A percentile compares a stretch with the other conserved stretches of the same genome.
Conservation (phyloP, 2,797 vertebrate species). For the Brachymystax lenok region DNA sequence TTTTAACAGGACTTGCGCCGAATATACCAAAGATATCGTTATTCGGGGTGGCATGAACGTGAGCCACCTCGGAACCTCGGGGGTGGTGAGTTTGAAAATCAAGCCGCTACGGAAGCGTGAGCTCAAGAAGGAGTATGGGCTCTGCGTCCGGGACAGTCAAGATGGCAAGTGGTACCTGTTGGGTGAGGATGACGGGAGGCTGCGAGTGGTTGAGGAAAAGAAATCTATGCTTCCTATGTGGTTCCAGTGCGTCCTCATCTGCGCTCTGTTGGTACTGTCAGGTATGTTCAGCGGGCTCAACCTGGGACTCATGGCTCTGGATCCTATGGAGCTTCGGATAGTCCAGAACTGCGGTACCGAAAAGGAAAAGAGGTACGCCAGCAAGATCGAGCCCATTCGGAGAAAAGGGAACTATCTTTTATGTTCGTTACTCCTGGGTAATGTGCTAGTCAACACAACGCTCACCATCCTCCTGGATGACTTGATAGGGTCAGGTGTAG, state of each 20-base stretch:
- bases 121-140: constrained; percentile 78
- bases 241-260: constrained; percentile 85
- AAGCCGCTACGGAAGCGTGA: constrained; percentile 88
- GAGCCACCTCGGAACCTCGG: constrained; percentile 78
- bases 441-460: constrained; percentile 95
- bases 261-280: constrained; percentile 82
- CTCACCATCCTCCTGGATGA: constrained; percentile 95
- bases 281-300: constrained; percentile 98
- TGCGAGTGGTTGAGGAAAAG: constrained; percentile 86
- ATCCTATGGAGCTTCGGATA: constrained; percentile 96
- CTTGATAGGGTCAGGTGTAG: constrained; percentile 86
- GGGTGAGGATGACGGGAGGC: constrained; percentile 71
- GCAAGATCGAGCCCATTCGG: constrained; percentile 91
- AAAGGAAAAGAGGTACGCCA: constrained; percentile 88
- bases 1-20: constrained; percentile 75
- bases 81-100: constrained; percentile 76
- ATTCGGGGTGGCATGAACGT: constrained; percentile 62
- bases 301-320: constrained; percentile 93
- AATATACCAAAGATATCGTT: constrained; percentile 80
- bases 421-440: constrained; percentile 91
- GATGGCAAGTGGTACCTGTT: constrained; percentile 79
- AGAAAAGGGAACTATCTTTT: constrained; percentile 93
- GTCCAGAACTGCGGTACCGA: constrained; percentile 94
- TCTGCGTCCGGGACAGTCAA: constrained; percentile 77
- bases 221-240: constrained; percentile 84